Base-by-base conservation (phyloP, 2,888 invertebrate species). In the Himalopsyche kuldschensis region DNA sequence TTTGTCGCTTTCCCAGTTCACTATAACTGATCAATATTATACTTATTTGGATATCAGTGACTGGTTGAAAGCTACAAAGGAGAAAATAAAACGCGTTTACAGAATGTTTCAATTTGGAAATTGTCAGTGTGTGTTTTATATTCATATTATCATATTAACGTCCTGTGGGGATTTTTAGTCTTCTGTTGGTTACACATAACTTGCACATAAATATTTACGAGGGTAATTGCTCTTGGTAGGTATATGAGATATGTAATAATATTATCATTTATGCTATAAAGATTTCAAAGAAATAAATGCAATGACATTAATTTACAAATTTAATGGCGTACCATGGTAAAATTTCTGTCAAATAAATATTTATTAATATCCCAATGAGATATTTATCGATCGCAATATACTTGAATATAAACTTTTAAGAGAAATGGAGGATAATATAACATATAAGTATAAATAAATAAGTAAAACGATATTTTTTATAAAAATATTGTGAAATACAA, bases 41-140 rank as follows among this genome's bases (percentile, higher is more conserved):
- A 55, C 55, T 17, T 48, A 48, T 48, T 48, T 55, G 55, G 55
- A 55, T 55, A 55, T 55, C 55, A 75, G 24, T 75, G 46, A 75
- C 75, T 80, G 47, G 69, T 32, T 69, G 41, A n/a, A 69, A 24
- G 31, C 35, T 35, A 35, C 63, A 79, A 80, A 80, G 41, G 75
- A 48, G 24, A 32, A 75, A 48, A 55, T 55, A 80, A 80, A 46
- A 75, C 69, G 35, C 75, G 80, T 75, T 75, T 80, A 80, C 80
- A 80, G 46, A 80, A 80, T 80, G 80, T 77, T 81, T 77, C 32
- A 48, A 81, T 77, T 76, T 55, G 46, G 77, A 55, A 81, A 81
- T 81, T 81, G 77, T 81, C 27, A 81, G 77, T 32, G 81, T 75
- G 75, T 81, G 81, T 81, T 81, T 55, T 81, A 77, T 81, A 81